These are phyloP conservation scores for Oncopeltus fasciatus DNA, from an alignment of 1,140 invertebrate species.

Conservation along the genomic window DNA sequence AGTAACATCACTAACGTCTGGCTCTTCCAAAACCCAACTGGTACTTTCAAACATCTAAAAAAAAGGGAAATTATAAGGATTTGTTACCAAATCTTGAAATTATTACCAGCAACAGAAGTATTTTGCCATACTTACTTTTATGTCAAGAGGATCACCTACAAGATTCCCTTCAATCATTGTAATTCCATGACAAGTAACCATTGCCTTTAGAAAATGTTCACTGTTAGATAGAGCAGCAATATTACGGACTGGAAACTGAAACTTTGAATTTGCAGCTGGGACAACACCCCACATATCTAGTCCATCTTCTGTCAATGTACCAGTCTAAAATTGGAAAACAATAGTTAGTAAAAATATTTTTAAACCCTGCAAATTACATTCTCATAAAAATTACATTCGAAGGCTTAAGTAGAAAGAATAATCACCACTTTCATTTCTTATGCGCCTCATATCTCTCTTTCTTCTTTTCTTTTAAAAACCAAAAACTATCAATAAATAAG, in stretches of 20 bases:
- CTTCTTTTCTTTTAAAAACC: too few species aligned
- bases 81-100: background rate
- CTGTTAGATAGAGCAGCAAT: slow-evolving; percentile 33
- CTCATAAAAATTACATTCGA: too few species aligned
- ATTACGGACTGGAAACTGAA: slow-evolving; percentile 41
- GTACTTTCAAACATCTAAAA: slow-evolving; percentile 68
- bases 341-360: slow-evolving; percentile 15
- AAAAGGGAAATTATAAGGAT: too few species aligned
- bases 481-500: too few species aligned
- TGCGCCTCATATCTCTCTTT: too few species aligned
- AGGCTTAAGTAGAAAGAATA: too few species aligned
- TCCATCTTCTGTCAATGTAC: slow-evolving; percentile 87
- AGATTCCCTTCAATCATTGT: slow-evolving; percentile 62
- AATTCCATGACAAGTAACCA: slow-evolving; percentile 69
- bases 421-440: too few species aligned
- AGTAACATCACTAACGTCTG: slow-evolving; percentile 65
- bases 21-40: slow-evolving; percentile 75
- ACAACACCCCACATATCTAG: slow-evolving; percentile 82
- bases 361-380: too few species aligned
- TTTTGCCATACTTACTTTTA: slow-evolving; percentile 37
- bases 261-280: slow-evolving; percentile 40
- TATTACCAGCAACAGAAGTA: background rate
- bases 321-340: slow-evolving; percentile 45
- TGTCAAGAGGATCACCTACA: slow-evolving; percentile 68
- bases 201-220: slow-evolving; percentile 36